Conservation (phyloP, 2,888 invertebrate species). For the Baccha elongata region DNA sequence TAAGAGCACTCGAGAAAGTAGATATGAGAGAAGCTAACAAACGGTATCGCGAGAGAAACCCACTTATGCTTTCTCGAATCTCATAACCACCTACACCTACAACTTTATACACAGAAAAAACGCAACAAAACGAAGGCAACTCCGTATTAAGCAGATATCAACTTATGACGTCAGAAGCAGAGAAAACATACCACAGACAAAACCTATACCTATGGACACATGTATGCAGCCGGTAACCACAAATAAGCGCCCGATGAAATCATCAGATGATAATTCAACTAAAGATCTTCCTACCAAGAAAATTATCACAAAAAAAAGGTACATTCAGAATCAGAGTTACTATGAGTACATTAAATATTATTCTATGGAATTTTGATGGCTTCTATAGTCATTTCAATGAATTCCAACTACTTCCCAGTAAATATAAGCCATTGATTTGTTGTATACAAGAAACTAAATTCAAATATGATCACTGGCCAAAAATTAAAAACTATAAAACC, state of each 20-base stretch:
- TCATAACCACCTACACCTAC: background rate
- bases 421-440: constrained; percentile 37
- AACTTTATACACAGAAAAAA: background rate
- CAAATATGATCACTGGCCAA: constrained; percentile 24
- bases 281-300: background rate
- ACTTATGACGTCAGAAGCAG: too few species aligned
- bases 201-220: background rate
- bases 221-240: background rate
- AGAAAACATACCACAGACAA: background rate
- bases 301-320: background rate
- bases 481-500: constrained; percentile 37
- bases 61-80: background rate
- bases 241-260: background rate
- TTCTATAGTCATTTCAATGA: constrained; percentile 39
- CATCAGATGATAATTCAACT: background rate
- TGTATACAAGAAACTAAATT: constrained; percentile 42
- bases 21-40: constrained; percentile 16
- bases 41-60: background rate
- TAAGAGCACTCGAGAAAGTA: constrained; percentile 1
- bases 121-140: too few species aligned
- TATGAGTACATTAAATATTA: constrained; percentile 37
- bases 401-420: constrained; percentile 35
- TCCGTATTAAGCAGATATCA: too few species aligned
- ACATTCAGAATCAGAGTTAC: background rate
- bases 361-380: constrained; percentile 58